Evolutionary conservation across 37 sponge, comb jelly and placozoan species (phyloP).

Genomic region (Corticium candelabrum): DNA sequence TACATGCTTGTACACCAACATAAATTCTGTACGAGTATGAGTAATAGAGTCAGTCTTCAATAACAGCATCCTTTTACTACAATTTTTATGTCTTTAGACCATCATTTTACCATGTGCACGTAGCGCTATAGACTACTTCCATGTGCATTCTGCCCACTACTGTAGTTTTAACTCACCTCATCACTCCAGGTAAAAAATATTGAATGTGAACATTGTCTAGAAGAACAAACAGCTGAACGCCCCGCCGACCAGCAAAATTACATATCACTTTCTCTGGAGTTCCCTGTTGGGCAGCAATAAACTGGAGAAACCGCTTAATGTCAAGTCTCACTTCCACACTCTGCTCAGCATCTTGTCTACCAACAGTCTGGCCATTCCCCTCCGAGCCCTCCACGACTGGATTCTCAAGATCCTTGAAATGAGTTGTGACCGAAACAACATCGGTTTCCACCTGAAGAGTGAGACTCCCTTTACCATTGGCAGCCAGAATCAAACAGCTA

Average conservation of each 20-base stretch:
- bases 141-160: too few species aligned
- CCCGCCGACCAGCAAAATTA: conserved; percentile 30
- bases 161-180: too few species aligned
- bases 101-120: too few species aligned
- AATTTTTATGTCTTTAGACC: too few species aligned
- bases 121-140: too few species aligned
- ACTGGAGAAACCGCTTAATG: conserved; percentile 60
- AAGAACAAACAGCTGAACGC: conserved; percentile 70
- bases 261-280: conserved; percentile 69
- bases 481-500: conserved; percentile 55
- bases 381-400: conserved; percentile 22
- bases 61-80: too few species aligned
- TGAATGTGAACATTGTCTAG: conserved; percentile 79
- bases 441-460: conserved; percentile 62
- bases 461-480: conserved; percentile 69
- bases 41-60: too few species aligned
- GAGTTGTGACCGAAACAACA: conserved; percentile 55
- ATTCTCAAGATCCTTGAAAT: conserved; percentile 72
- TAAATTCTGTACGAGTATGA: too few species aligned
- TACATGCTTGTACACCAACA: too few species aligned
- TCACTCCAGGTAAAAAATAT: conserved; percentile 72
- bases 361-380: neutral
- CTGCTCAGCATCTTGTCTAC: conserved; percentile 6
- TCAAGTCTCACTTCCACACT: conserved; percentile 62
- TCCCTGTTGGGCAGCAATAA: conserved; percentile 72